These are phyloP conservation scores for Trissolcus brochymenae DNA, from an alignment of 2,888 invertebrate genomes.

Conservation along the genomic window DNA sequence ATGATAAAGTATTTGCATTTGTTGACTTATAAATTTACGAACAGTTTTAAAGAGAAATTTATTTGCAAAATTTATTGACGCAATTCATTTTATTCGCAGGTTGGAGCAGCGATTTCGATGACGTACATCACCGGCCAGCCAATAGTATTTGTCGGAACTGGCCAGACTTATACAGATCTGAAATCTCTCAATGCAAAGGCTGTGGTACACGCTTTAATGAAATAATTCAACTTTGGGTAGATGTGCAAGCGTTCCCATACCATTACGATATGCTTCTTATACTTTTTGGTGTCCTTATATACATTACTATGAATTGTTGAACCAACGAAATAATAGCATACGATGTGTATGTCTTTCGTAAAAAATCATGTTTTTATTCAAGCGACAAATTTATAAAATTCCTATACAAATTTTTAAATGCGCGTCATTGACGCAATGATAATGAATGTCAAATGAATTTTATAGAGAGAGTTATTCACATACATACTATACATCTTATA, in stretches of 20 bases:
- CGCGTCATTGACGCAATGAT: too few relatives aligned
- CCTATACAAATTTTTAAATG: too few relatives aligned
- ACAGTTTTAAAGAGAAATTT: neutral
- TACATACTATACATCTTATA: too few relatives aligned
- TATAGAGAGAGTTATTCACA: too few relatives aligned
- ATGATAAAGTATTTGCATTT: conserved; percentile 86
- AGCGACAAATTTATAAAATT: conserved; percentile 16
- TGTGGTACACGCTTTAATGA: conserved; percentile 97
- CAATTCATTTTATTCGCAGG: conserved; percentile 73
- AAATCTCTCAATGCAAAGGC: conserved; percentile 97
- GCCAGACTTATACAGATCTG: conserved; percentile 98
- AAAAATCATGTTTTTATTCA: conserved; percentile 13
- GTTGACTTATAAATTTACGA: neutral
- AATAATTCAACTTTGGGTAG: conserved; percentile 77
- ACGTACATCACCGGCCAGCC: conserved; percentile 99
- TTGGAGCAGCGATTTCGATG: conserved; percentile 99
- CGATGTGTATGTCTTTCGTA: conserved; percentile 10
- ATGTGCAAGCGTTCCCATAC: conserved; percentile 15
- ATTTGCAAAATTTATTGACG: too few relatives aligned
- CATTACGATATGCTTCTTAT: conserved; percentile 20
- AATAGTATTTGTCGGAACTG: conserved; percentile 99
- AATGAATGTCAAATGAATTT: too few relatives aligned
- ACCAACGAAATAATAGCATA: conserved; percentile 12
- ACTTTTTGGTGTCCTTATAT: conserved; percentile 16
- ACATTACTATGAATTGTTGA: conserved; percentile 22